A percentile compares a stretch with the other conserved stretches of the same genome.
These are phyloP conservation scores for Erythrocebus patas DNA, from an alignment of 2,113 vertebrate species.

Conservation along the genomic window DNA sequence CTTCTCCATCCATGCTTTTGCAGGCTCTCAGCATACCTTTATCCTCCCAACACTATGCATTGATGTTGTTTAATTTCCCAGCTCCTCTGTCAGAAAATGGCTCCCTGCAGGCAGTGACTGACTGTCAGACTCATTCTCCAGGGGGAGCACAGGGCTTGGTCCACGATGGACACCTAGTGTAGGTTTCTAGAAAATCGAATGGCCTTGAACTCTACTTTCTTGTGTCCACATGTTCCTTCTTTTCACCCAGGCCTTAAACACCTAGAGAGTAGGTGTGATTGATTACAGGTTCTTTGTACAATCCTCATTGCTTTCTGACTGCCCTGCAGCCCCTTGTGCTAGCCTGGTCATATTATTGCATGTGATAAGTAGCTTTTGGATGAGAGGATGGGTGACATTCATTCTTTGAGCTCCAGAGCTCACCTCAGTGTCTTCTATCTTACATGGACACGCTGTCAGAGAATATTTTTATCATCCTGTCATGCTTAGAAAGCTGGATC, in stretches of 20 bases:
- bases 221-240: background rate
- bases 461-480: conserved; percentile 64
- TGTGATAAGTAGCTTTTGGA: background rate
- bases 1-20: background rate
- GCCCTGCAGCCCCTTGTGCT: background rate
- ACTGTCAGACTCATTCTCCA: background rate
- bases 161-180: background rate
- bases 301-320: background rate
- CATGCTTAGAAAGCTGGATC: conserved; percentile 48
- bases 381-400: conserved; percentile 1
- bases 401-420: conserved; percentile 8
- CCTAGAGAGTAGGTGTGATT: background rate
- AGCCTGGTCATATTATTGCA: background rate
- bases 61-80: background rate
- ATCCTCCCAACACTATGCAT: background rate
- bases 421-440: background rate
- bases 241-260: background rate
- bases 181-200: background rate
- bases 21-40: background rate
- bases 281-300: conserved; percentile 39
- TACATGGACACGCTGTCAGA: background rate
- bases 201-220: conserved; percentile 34
- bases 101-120: background rate
- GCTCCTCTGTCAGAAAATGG: background rate
- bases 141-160: background rate